Conservation (phyloP, 2,888 invertebrate species). For the Zaprionus obscuricornis region DNA sequence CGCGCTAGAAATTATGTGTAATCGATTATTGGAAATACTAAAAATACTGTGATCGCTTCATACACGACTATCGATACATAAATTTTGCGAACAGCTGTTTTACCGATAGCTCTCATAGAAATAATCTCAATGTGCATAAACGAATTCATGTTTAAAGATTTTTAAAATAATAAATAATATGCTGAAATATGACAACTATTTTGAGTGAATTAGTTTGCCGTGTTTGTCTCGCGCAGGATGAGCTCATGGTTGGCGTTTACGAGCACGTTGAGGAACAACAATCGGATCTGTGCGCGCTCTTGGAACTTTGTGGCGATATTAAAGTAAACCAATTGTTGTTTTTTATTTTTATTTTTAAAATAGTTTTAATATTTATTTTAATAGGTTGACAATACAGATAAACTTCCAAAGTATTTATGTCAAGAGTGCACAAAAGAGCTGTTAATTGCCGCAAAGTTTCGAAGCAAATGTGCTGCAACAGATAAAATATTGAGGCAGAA, state of each 20-base stretch:
- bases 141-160: background rate
- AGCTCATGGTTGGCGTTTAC: slow-evolving; percentile 77
- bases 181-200: slow-evolving; percentile 35
- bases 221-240: slow-evolving; percentile 76
- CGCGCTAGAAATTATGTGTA: background rate
- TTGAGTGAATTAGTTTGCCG: slow-evolving; percentile 73
- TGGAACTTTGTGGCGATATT: slow-evolving; percentile 74
- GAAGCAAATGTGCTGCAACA: slow-evolving; percentile 75
- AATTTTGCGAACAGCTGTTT: slow-evolving; percentile 2
- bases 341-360: background rate
- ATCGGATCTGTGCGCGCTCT: slow-evolving; percentile 67
- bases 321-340: slow-evolving; percentile 50
- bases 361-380: background rate
- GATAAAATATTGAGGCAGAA: slow-evolving; percentile 50
- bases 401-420: slow-evolving; percentile 79
- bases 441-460: slow-evolving; percentile 78
- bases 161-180: background rate
- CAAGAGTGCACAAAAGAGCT: slow-evolving; percentile 80
- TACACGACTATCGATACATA: slow-evolving; percentile 46
- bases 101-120: background rate
- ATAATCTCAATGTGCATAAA: background rate
- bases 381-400: slow-evolving; percentile 70
- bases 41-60: no score
- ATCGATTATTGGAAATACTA: no score
- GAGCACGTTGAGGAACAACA: slow-evolving; percentile 79